Percentiles rank a stretch among this genome's conserved stretches.
These are phyloP conservation scores for Hippoglossus stenolepis DNA, from an alignment of 2,113 vertebrate genomes.

Conservation along the genomic window DNA sequence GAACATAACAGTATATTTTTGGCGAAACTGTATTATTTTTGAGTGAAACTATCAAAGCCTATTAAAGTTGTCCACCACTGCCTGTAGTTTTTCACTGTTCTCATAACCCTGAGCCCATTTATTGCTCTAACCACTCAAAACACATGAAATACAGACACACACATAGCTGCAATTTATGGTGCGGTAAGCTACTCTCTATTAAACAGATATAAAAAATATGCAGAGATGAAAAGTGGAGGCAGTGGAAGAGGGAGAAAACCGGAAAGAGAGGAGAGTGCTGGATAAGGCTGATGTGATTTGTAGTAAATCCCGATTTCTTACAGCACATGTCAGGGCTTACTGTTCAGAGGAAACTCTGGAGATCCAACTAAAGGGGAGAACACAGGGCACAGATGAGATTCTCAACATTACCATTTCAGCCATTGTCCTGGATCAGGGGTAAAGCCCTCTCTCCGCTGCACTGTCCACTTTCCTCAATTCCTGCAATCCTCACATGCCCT, in stretches of 20 bases:
- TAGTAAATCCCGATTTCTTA: constrained; percentile 42
- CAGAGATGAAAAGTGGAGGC: constrained; percentile 4
- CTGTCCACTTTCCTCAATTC: constrained; percentile 57
- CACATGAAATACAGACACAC: constrained; percentile 35
- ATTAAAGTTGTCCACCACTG: constrained; percentile 38
- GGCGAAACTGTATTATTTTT: constrained; percentile 32
- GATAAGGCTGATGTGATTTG: constrained; percentile 31
- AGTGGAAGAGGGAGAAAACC: constrained; percentile 20
- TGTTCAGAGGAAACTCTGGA: constrained; percentile 31
- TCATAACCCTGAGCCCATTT: constrained; percentile 53
- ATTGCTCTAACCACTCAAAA: constrained; percentile 42
- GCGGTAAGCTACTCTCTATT: constrained; percentile 19
- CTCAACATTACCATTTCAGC: constrained; percentile 63
- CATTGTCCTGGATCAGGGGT: constrained; percentile 59
- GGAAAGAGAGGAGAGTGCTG: not conserved
- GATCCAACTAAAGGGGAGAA: constrained; percentile 47
- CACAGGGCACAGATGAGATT: constrained; percentile 53
- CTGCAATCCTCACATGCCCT: constrained; percentile 59
- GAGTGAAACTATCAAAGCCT: constrained; percentile 35
- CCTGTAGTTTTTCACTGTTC: constrained; percentile 48
- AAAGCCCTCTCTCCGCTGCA: constrained; percentile 47
- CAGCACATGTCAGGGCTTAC: constrained; percentile 35
- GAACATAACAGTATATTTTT: constrained; percentile 23
- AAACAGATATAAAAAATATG: constrained; percentile 24
- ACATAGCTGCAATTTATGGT: constrained; percentile 26